These are phyloP conservation scores for Myiothlypis chrysogaster DNA, from an alignment of 2,797 vertebrate species.

Conservation along the genomic window DNA sequence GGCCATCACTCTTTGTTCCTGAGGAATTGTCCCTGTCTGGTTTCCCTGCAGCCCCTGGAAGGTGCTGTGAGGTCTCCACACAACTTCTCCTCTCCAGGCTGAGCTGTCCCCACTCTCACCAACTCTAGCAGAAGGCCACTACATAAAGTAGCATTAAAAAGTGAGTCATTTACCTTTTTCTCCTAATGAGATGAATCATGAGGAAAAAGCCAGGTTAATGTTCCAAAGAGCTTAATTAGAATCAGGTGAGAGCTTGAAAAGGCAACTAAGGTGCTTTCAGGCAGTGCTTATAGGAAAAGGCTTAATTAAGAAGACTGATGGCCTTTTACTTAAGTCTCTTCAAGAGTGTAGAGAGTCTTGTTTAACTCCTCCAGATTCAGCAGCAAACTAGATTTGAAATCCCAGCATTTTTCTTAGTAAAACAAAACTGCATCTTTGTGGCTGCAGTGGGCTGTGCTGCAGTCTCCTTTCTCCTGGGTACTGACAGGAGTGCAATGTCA, in stretches of 20 bases:
- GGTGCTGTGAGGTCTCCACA: background rate
- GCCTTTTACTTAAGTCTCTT: slow-evolving; percentile 87
- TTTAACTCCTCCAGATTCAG: slow-evolving; percentile 75
- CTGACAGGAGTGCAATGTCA: background rate
- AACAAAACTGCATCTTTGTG: background rate
- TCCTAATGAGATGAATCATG: slow-evolving; percentile 90
- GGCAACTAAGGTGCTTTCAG: slow-evolving; percentile 89
- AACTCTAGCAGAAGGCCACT: background rate
- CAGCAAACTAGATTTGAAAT: slow-evolving; percentile 64
- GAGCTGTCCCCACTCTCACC: background rate
- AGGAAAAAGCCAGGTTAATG: slow-evolving; percentile 84
- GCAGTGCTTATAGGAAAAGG: slow-evolving; percentile 83
- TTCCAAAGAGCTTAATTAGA: slow-evolving; percentile 95
- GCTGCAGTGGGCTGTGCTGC: background rate
- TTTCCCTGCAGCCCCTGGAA: background rate
- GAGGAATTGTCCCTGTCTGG: background rate
- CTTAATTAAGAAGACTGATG: slow-evolving; percentile 96
- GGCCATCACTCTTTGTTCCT: background rate
- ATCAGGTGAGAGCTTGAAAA: slow-evolving; percentile 86
- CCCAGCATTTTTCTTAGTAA: background rate
- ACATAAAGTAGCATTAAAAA: slow-evolving; percentile 73
- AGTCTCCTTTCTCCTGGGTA: background rate
- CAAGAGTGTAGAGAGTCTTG: slow-evolving; percentile 73
- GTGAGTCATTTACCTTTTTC: slow-evolving; percentile 82
- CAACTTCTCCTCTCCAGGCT: background rate